Conservation (phyloP, 2,888 invertebrate genomes). For the Cryptus armator region DNA sequence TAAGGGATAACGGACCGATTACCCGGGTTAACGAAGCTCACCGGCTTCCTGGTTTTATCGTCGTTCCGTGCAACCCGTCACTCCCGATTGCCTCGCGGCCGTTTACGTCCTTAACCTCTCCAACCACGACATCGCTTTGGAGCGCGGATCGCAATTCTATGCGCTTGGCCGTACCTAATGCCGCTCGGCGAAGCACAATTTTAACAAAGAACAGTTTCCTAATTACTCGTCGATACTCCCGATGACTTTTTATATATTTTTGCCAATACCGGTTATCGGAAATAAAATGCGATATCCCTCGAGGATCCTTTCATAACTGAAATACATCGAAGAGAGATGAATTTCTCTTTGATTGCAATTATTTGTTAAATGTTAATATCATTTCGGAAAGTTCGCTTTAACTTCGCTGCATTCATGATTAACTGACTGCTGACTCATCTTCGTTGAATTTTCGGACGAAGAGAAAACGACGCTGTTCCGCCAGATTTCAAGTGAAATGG, state of each 20-base stretch:
- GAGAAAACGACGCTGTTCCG: too few relatives aligned
- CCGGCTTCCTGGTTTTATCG: conserved; percentile 67
- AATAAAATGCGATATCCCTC: conserved; percentile 1
- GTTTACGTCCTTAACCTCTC: conserved; percentile 34
- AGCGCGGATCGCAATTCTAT: conserved; percentile 9
- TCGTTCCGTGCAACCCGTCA: conserved; percentile 48
- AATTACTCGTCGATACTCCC: conserved; percentile 60
- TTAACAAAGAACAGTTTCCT: conserved; percentile 60
- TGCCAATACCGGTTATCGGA: conserved; percentile 24
- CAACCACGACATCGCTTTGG: conserved; percentile 8
- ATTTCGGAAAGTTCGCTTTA: background rate
- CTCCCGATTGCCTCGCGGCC: conserved; percentile 56
- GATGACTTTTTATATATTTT: conserved; percentile 57
- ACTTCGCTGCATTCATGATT: background rate
- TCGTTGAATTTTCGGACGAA: too few relatives aligned
- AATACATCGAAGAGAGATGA: background rate
- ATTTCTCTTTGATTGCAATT: background rate
- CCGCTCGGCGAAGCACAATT: conserved; percentile 22
- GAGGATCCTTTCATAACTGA: background rate
- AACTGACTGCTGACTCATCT: too few relatives aligned
- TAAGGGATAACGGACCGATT: conserved; percentile 75
- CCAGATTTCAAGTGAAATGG: too few relatives aligned
- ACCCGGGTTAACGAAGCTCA: conserved; percentile 73
- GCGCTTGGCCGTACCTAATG: conserved; percentile 12
- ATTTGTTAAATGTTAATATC: background rate